These are phyloP conservation scores for Canis aureus DNA, from an alignment of 2,113 vertebrate genomes.

Conservation along the genomic window DNA sequence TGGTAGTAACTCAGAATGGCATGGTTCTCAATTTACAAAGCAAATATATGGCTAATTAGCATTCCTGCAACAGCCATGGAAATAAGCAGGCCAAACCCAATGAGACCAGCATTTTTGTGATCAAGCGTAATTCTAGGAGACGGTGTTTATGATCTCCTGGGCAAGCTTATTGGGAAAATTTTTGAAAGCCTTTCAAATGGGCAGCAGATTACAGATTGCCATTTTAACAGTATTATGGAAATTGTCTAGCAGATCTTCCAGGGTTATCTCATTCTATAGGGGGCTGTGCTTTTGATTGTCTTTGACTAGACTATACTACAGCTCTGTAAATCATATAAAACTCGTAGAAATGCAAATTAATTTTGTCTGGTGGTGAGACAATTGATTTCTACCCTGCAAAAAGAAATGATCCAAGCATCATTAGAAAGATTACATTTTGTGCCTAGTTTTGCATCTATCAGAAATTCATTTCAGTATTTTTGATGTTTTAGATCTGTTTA, in stretches of 20 bases:
- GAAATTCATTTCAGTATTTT: not conserved
- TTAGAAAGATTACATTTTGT: not conserved
- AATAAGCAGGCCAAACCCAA: not conserved
- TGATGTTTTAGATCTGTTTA: not conserved
- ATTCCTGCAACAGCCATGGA: not conserved
- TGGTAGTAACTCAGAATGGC: not conserved
- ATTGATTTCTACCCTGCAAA: not conserved
- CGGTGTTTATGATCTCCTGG: not conserved
- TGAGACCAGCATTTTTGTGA: not conserved
- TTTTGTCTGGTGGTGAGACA: not conserved
- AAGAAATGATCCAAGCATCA: not conserved
- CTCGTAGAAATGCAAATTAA: not conserved
- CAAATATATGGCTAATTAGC: slow-evolving; percentile 28
- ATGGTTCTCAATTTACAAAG: slow-evolving; percentile 2
- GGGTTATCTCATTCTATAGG: not conserved
- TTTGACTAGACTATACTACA: not conserved
- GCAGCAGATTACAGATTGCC: not conserved
- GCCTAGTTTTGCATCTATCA: not conserved
- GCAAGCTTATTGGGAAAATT: not conserved
- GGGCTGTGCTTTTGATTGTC: not conserved
- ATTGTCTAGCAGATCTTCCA: not conserved
- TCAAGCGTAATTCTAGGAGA: not conserved
- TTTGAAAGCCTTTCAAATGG: slow-evolving; percentile 10
- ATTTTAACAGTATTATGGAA: not conserved
- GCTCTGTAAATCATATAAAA: not conserved